Evolutionary conservation across 2,888 invertebrate species (phyloP), one percentile per base, ranked within the genome.

Genomic region (Leucophenga maculata): DNA sequence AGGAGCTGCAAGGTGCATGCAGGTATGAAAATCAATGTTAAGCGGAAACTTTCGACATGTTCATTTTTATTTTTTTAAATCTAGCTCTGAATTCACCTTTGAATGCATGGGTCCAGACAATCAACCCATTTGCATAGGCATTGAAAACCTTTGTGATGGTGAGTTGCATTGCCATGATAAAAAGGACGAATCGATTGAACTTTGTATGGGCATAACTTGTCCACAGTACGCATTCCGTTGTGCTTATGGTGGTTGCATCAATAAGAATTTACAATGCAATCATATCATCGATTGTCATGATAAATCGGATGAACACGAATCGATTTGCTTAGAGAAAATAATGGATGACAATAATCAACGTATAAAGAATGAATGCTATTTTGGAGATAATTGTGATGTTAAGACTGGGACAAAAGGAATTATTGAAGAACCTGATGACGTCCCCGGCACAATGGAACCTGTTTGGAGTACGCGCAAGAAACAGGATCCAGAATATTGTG

Each of bases 141-240:
- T 16, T 6, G 69, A 75, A 0, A 60, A 69, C 3, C 70, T 59
- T 0, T 85, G 85, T 0, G 91, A 92, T 74, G 89, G 90, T 1
- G 89, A 13, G 1, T 11, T 32, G 0, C 65, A 84, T 67, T 85
- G 84, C 59, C 1, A 14, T 0, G 84, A 85, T 72, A 73, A 73
- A 16, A 78, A 79, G 1, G 85, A 85, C 73, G 85, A 85, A 72
- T 78, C 78, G 0, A 20, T 72, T 4, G 70, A 72, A 46, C 18
- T 72, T 4, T 84, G 84, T 65, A 54, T 71, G 0, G 52, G 69
- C 4, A 39, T 16, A 3, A 31, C 50, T 3, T 85, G 85, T 68
- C 81, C 81, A 2, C 13, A 66, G 1, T 82, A 73, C 71, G 77
- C 79, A n/a, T 85, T 84, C 71, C 79, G 78, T 0, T 86, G 86